Conservation (phyloP, 2,797 vertebrate genomes). For the Takifugu rubripes region DNA sequence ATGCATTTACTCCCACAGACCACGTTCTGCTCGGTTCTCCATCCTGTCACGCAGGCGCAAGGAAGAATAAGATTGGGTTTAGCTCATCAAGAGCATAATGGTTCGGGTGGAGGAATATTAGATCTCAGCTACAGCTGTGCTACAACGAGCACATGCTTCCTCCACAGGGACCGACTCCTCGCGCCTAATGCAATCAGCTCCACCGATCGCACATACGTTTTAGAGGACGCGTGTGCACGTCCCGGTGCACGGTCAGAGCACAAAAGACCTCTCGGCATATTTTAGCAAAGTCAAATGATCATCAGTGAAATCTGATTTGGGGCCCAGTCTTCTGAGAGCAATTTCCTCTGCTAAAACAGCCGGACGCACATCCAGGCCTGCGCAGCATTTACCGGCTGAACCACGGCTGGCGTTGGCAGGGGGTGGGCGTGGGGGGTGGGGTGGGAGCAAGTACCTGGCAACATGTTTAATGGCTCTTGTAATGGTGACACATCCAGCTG, state of each 20-base stretch:
- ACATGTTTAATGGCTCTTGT: conserved; percentile 68
- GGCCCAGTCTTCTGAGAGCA: conserved; percentile 60
- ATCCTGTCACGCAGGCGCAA: conserved; percentile 58
- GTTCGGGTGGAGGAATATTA: conserved; percentile 71
- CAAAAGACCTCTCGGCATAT: conserved; percentile 48
- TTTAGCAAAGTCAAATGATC: conserved; percentile 58
- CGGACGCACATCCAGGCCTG: conserved; percentile 31
- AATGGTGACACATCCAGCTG: conserved; percentile 53
- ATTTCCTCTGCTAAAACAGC: conserved; percentile 63
- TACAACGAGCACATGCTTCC: conserved; percentile 64
- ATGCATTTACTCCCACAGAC: conserved; percentile 28
- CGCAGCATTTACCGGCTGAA: conserved; percentile 34
- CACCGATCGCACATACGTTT: conserved; percentile 54
- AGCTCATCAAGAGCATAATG: conserved; percentile 67
- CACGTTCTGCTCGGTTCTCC: conserved; percentile 37
- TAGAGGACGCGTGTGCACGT: conserved; percentile 4
- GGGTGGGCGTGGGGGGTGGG: conserved; percentile 3
- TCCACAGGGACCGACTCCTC: conserved; percentile 66
- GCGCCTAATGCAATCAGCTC: conserved; percentile 74
- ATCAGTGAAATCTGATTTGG: conserved; percentile 69
- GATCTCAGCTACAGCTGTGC: conserved; percentile 75
- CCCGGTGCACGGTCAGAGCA: conserved; percentile 25
- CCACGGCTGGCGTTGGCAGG: conserved; percentile 2
- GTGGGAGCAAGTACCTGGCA: conserved; percentile 52
- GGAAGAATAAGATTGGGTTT: conserved; percentile 65